phyloP scores from a whole-genome alignment of 2,113 vertebrate species.

The Cisticola juncidis region DNA sequence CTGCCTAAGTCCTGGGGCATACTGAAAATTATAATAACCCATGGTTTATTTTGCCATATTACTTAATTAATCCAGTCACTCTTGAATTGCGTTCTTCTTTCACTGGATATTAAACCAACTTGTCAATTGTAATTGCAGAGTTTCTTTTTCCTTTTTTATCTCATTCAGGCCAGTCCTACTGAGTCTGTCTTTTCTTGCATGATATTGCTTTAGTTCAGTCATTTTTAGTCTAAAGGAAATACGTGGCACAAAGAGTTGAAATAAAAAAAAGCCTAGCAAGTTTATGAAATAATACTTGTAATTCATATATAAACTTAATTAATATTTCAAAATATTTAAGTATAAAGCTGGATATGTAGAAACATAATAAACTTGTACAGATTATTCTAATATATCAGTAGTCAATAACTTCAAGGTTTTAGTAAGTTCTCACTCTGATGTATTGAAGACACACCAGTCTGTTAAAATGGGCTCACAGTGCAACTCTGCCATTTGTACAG shows the following conservation, averaged over 20 bases:
- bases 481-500: not conserved
- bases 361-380: not conserved
- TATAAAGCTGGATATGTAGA: not conserved
- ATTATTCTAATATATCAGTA: not conserved
- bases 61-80: conserved; percentile 67
- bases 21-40: conserved; percentile 38
- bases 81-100: conserved; percentile 33
- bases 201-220: conserved; percentile 8
- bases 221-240: conserved; percentile 13
- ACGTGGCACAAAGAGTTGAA: not conserved
- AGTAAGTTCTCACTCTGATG: not conserved
- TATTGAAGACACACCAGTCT: not conserved
- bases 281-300: not conserved
- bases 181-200: not conserved
- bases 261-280: not conserved
- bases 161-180: not conserved
- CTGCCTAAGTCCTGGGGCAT: not conserved
- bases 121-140: conserved; percentile 61
- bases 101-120: conserved; percentile 76
- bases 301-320: not conserved
- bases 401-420: not conserved
- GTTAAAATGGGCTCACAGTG: not conserved
- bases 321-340: not conserved
- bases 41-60: conserved; percentile 43
- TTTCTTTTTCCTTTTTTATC: conserved; percentile 16